A percentile compares a stretch with the other conserved stretches of the same genome.
These are phyloP conservation scores for Galeruca laticollis DNA, from an alignment of 2,888 invertebrate species.

Conservation along the genomic window DNA sequence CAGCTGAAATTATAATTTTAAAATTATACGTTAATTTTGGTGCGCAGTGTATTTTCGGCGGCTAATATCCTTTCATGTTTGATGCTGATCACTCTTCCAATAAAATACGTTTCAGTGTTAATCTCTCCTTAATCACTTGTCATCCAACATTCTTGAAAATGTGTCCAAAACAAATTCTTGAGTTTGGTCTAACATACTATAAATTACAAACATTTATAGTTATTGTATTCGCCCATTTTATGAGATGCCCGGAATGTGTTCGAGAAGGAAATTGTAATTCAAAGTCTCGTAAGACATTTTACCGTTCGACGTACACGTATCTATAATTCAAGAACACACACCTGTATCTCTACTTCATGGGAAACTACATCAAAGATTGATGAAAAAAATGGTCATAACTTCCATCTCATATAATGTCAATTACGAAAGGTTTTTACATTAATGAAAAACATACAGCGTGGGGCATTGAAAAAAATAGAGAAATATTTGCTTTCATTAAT, in stretches of 20 bases:
- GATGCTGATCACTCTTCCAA: too few relatives aligned
- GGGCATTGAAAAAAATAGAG: too few relatives aligned
- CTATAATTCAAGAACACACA: slow-evolving; percentile 2
- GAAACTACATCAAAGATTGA: slow-evolving; percentile 16
- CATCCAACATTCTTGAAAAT: too few relatives aligned
- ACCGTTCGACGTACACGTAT: slow-evolving; percentile 14
- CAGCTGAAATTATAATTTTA: too few relatives aligned
- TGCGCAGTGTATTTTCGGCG: too few relatives aligned
- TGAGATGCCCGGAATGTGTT: slow-evolving; percentile 21
- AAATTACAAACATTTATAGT: not conserved
- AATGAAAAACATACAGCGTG: not conserved
- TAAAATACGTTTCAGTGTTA: too few relatives aligned
- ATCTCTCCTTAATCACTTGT: too few relatives aligned
- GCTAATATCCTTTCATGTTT: too few relatives aligned
- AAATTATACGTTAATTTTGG: too few relatives aligned
- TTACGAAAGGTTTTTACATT: not conserved
- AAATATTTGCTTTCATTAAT: too few relatives aligned
- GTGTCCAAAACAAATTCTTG: too few relatives aligned
- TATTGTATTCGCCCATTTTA: slow-evolving; percentile 8
- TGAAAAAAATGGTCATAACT: slow-evolving; percentile 6
- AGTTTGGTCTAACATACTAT: not conserved
- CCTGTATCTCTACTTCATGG: slow-evolving; percentile 17
- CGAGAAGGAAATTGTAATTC: slow-evolving; percentile 21
- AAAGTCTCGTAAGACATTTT: slow-evolving; percentile 11
- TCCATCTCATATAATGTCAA: not conserved